A percentile compares a stretch with the other conserved stretches of the same genome.
phyloP scores from a whole-genome alignment of 2,113 vertebrate genomes.

The Pipra filicauda region DNA sequence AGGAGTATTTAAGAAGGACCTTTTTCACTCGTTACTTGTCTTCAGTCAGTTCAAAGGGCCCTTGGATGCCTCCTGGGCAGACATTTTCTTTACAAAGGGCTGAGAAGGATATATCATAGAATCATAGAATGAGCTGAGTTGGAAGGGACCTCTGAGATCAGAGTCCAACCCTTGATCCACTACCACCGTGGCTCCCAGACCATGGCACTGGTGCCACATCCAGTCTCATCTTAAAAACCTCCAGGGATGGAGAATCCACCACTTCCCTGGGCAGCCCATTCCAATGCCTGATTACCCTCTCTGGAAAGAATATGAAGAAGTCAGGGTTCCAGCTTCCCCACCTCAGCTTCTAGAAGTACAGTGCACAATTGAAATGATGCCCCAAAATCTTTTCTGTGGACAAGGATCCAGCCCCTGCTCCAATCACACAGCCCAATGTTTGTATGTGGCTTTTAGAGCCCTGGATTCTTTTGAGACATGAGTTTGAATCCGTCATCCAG shows the following conservation, averaged over 20 bases:
- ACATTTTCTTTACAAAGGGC: not conserved
- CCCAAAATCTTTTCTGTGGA: not conserved
- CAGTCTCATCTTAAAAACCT: too few species aligned
- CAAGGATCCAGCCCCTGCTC: not conserved
- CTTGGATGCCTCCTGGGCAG: not conserved
- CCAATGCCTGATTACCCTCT: too few species aligned
- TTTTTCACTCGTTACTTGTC: not conserved
- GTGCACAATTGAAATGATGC: not conserved
- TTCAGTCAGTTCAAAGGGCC: not conserved
- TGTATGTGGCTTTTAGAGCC: slow-evolving; percentile 1
- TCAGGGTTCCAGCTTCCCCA: not conserved
- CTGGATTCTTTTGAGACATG: slow-evolving; percentile 55
- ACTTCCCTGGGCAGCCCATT: too few species aligned
- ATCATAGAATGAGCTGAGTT: too few species aligned
- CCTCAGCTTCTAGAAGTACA: not conserved
- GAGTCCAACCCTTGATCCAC: too few species aligned
- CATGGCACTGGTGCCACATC: too few species aligned
- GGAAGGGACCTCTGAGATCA: too few species aligned
- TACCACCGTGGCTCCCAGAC: too few species aligned
- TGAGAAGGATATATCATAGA: not conserved
- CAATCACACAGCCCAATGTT: not conserved
- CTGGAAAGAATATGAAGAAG: not conserved
- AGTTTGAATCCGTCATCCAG: slow-evolving; percentile 78
- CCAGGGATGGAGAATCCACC: too few species aligned
- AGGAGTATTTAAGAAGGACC: not conserved